phyloP scores from a whole-genome alignment of 2,797 vertebrate species.

The Hoplostethus mediterraneus region DNA sequence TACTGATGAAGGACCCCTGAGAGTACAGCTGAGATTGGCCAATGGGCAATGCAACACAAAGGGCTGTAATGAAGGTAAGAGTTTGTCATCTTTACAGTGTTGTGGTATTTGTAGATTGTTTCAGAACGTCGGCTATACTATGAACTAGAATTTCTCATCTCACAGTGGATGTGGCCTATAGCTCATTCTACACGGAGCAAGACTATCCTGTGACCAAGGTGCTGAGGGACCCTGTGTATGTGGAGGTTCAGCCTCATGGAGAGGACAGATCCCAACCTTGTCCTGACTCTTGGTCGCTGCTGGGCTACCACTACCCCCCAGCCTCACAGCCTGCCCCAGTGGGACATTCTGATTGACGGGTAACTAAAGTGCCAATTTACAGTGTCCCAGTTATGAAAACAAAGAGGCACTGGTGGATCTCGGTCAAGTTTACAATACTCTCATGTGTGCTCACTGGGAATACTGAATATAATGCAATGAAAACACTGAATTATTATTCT shows the following conservation, averaged over 20 bases:
- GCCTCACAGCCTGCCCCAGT: conserved; percentile 72
- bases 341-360: conserved; percentile 76
- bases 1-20: conserved; percentile 64
- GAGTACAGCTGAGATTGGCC: conserved; percentile 69
- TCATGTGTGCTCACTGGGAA: conserved; percentile 3
- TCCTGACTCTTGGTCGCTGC: conserved; percentile 76
- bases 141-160: conserved; percentile 23
- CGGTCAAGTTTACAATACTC: background rate
- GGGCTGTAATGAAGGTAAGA: conserved; percentile 75
- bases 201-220: conserved; percentile 78
- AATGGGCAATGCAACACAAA: conserved; percentile 74
- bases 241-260: conserved; percentile 69
- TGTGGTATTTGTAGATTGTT: background rate
- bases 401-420: background rate
- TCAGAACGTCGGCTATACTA: background rate
- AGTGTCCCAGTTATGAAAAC: background rate
- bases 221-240: conserved; percentile 73
- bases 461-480: background rate
- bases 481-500: background rate
- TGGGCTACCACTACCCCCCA: conserved; percentile 72
- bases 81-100: background rate
- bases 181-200: conserved; percentile 60
- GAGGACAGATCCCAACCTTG: conserved; percentile 70
- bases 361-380: conserved; percentile 48
- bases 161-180: conserved; percentile 70